Percentiles rank a stretch among this genome's conserved stretches.
phyloP scores from a whole-genome alignment of 1,140 invertebrate genomes.

The Drosophila rufa region DNA sequence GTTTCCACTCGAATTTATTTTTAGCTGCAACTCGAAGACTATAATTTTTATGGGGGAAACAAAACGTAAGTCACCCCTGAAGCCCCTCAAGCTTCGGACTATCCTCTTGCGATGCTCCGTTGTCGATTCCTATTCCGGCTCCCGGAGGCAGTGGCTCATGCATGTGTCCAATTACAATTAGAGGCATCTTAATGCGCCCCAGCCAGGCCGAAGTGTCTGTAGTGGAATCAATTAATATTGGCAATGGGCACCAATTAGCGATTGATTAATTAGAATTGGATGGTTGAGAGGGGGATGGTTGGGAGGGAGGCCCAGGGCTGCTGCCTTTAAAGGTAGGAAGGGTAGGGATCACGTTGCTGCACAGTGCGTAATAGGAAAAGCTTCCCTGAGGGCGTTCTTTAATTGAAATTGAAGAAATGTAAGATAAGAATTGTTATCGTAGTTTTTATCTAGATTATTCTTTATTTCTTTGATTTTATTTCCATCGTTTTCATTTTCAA shows the following conservation, averaged over 20 bases:
- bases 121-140: background rate
- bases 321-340: background rate
- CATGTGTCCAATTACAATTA: conserved; percentile 59
- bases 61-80: background rate
- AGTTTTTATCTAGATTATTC: too few relatives aligned
- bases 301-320: background rate
- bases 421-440: too few relatives aligned
- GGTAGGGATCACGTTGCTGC: background rate
- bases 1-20: too few relatives aligned
- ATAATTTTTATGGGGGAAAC: background rate
- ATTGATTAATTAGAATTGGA: conserved; percentile 58
- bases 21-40: background rate
- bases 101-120: background rate
- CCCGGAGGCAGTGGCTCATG: conserved; percentile 5
- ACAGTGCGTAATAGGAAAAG: background rate
- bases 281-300: background rate
- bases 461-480: too few relatives aligned
- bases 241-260: conserved; percentile 62
- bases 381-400: background rate
- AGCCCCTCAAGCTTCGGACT: conserved; percentile 38
- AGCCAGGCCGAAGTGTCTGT: conserved; percentile 17
- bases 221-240: conserved; percentile 63
- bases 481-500: too few relatives aligned
- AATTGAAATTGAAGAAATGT: background rate
- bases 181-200: conserved; percentile 37